Percentiles rank a stretch among this genome's conserved stretches.
Evolutionary conservation across 1,140 invertebrate species (phyloP).

Genomic region (Melipona quadrifasciata): DNA sequence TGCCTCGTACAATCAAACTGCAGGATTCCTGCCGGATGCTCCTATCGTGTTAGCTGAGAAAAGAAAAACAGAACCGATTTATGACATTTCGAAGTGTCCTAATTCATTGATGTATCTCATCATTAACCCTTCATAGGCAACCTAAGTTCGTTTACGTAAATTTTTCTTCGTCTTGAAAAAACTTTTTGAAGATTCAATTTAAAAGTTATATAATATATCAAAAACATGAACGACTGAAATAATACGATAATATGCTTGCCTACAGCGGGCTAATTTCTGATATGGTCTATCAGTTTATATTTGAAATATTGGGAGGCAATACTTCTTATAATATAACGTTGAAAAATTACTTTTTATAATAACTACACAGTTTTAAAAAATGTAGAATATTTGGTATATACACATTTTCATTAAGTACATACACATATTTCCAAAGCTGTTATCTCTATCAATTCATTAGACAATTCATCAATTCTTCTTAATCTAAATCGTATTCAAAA

Average conservation of each 20-base stretch:
- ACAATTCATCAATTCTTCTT: background rate
- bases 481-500: background rate
- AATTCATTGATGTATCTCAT: background rate
- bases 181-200: no score
- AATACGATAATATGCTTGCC: no score
- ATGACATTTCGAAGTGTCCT: background rate
- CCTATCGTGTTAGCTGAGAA: background rate
- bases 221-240: no score
- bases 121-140: no score
- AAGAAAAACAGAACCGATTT: slow-evolving; percentile 15
- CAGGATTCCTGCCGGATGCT: slow-evolving; percentile 6
- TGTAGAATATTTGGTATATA: no score
- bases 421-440: background rate
- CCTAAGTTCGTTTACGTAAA: no score
- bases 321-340: no score
- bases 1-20: slow-evolving; percentile 54
- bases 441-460: no score
- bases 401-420: background rate
- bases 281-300: background rate
- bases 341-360: background rate
- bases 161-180: no score
- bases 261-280: background rate
- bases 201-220: no score
- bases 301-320: background rate
- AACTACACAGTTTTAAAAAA: background rate